Evolutionary conservation across 2,113 vertebrate genomes (phyloP).

Genomic region (Thomomys bottae): DNA sequence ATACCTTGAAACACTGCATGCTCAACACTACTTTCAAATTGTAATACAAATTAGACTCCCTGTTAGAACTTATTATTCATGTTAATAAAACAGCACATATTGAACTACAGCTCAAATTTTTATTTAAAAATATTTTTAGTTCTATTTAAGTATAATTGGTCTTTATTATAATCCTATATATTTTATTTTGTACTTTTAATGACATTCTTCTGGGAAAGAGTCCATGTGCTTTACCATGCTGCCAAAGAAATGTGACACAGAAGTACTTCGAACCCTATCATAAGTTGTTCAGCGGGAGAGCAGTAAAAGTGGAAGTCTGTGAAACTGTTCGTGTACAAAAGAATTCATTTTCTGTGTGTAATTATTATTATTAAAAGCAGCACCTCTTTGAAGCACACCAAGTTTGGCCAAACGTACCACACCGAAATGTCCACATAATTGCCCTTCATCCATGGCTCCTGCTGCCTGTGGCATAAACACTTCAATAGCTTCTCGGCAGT

Average conservation of each 20-base stretch:
- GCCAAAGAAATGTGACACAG: neutral
- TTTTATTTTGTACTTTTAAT: neutral
- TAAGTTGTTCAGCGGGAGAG: neutral
- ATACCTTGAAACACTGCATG: neutral
- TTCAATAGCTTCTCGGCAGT: neutral
- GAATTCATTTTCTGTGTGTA: neutral
- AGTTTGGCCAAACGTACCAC: neutral
- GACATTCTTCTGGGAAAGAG: neutral
- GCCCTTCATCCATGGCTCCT: neutral
- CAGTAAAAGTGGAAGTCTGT: neutral
- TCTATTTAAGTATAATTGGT: constrained; percentile 8
- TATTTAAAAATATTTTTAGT: neutral
- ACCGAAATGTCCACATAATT: neutral
- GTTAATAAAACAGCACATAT: neutral
- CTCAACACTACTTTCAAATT: neutral
- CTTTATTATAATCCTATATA: neutral
- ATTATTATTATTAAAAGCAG: neutral
- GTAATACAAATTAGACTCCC: neutral
- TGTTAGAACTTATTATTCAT: neutral
- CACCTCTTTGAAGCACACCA: neutral
- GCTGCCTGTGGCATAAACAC: neutral
- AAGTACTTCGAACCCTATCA: neutral
- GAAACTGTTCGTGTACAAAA: neutral
- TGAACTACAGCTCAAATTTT: neutral
- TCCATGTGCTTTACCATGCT: neutral